phyloP scores from a whole-genome alignment of 2,888 invertebrate genomes.

The Coleophora deauratella region DNA sequence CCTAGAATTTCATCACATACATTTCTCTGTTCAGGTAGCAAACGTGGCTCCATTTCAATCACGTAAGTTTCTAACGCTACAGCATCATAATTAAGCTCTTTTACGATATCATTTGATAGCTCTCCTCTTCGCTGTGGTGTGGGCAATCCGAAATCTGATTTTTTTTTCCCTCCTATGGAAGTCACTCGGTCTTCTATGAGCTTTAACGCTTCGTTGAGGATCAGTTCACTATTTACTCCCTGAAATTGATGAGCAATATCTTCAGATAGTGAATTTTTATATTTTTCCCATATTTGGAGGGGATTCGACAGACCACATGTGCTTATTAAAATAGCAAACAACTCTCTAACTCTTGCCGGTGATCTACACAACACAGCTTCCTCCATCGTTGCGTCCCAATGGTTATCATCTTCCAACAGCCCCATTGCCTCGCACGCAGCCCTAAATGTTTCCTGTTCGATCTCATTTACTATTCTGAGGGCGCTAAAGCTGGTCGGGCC shows the following conservation, averaged over 20 bases:
- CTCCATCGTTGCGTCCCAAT: slow-evolving; percentile 26
- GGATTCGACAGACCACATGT: slow-evolving; percentile 18
- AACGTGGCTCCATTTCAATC: slow-evolving; percentile 20
- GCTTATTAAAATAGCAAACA: slow-evolving; percentile 19
- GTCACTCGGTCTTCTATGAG: too few relatives aligned
- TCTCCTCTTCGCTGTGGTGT: too few relatives aligned
- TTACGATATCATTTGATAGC: slow-evolving; percentile 23
- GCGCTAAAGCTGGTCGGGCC: slow-evolving; percentile 16
- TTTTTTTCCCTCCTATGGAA: too few relatives aligned
- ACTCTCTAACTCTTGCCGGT: slow-evolving; percentile 13
- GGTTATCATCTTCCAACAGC: slow-evolving; percentile 31
- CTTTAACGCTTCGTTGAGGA: slow-evolving; percentile 19
- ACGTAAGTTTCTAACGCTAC: slow-evolving; percentile 19
- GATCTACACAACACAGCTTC: slow-evolving; percentile 23
- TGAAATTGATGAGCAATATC: slow-evolving; percentile 14
- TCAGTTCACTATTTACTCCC: slow-evolving; percentile 14
- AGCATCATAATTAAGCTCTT: slow-evolving; percentile 20
- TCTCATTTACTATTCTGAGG: slow-evolving; percentile 28
- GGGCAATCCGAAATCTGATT: too few relatives aligned
- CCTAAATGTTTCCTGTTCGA: slow-evolving; percentile 22
- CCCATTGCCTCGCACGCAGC: slow-evolving; percentile 25
- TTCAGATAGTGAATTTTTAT: slow-evolving; percentile 9
- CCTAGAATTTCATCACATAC: too few relatives aligned
- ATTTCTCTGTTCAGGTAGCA: too few relatives aligned
- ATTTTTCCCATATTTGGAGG: slow-evolving; percentile 17